A percentile compares a stretch with the other conserved stretches of the same genome.
phyloP scores from a whole-genome alignment of 1,140 invertebrate species.

The Gryon sp. region DNA sequence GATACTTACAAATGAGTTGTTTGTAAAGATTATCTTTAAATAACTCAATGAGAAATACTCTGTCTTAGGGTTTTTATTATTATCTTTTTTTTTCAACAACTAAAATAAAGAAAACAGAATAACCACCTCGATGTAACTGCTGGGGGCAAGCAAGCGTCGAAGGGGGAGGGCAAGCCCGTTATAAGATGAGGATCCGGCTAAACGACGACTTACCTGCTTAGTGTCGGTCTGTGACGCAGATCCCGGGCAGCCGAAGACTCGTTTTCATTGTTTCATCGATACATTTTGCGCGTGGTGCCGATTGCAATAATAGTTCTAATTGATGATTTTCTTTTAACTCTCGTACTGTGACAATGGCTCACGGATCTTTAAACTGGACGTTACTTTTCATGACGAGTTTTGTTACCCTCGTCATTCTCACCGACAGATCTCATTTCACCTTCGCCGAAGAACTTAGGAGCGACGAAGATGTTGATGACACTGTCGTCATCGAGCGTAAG shows the following conservation, averaged over 20 bases:
- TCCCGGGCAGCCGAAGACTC: slow-evolving; percentile 22
- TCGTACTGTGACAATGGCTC: slow-evolving; percentile 31
- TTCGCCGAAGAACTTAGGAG: slow-evolving; percentile 23
- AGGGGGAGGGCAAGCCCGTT: slow-evolving; percentile 78
- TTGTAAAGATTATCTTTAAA: no score
- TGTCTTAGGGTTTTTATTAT: slow-evolving; percentile 5
- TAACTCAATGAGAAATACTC: slow-evolving; percentile 4
- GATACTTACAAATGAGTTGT: no score
- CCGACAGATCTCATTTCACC: slow-evolving; percentile 13
- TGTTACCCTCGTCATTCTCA: slow-evolving; percentile 20
- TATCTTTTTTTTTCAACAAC: slow-evolving; percentile 1
- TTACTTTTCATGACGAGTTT: slow-evolving; percentile 13
- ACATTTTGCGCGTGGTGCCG: slow-evolving; percentile 21
- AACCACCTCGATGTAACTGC: slow-evolving; percentile 48
- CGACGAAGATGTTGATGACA: slow-evolving; percentile 58
- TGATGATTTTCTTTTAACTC: slow-evolving; percentile 15
- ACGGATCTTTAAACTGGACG: slow-evolving; percentile 16
- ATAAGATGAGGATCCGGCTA: slow-evolving; percentile 76
- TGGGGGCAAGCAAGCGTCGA: slow-evolving; percentile 50
- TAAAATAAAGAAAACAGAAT: slow-evolving; percentile 61
- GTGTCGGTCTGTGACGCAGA: slow-evolving; percentile 62
- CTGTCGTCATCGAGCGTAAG: slow-evolving; percentile 73
- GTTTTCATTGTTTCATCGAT: slow-evolving; percentile 32
- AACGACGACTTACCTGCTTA: slow-evolving; percentile 74
- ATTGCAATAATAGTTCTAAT: slow-evolving; percentile 3